Evolutionary conservation across 2,113 vertebrate species (phyloP).

Genomic region (Dolichallabes microphthalmus): DNA sequence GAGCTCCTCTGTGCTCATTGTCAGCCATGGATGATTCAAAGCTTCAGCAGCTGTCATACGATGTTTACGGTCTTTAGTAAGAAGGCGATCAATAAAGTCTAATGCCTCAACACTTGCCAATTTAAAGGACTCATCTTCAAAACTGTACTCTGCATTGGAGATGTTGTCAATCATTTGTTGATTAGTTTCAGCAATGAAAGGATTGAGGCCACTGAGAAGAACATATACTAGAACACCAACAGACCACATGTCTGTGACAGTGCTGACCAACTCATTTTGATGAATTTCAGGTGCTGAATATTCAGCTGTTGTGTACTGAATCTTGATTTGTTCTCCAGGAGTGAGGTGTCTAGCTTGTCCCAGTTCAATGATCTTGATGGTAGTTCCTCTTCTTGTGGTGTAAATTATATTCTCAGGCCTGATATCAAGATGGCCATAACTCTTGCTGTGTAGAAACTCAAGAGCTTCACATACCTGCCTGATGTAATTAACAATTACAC

Average conservation of each 20-base stretch:
- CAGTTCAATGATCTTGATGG: slow-evolving; percentile 93
- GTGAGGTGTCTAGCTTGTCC: slow-evolving; percentile 90
- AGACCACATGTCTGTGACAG: slow-evolving; percentile 97
- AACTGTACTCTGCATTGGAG: slow-evolving; percentile 89
- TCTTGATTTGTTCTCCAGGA: slow-evolving; percentile 90
- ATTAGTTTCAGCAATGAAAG: slow-evolving; percentile 95
- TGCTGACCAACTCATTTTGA: slow-evolving; percentile 90
- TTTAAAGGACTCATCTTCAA: slow-evolving; percentile 93
- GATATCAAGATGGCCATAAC: slow-evolving; percentile 93
- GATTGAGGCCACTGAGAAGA: slow-evolving; percentile 91
- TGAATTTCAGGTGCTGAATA: slow-evolving; percentile 95
- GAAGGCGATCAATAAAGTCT: slow-evolving; percentile 90
- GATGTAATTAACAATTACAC: slow-evolving; percentile 85
- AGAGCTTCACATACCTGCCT: slow-evolving; percentile 90
- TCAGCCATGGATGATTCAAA: slow-evolving; percentile 86
- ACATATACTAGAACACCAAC: slow-evolving; percentile 90
- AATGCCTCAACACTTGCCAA: slow-evolving; percentile 86
- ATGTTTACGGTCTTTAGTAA: slow-evolving; percentile 93
- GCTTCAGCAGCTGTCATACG: slow-evolving; percentile 95
- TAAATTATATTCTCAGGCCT: slow-evolving; percentile 96
- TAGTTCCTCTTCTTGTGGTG: slow-evolving; percentile 84
- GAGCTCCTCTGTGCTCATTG: slow-evolving; percentile 79
- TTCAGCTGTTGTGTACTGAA: slow-evolving; percentile 90
- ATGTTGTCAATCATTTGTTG: slow-evolving; percentile 97
- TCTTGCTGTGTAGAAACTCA: slow-evolving; percentile 84